Base-by-base conservation (phyloP, 2,888 invertebrate species). In the Doris montereyensis region DNA sequence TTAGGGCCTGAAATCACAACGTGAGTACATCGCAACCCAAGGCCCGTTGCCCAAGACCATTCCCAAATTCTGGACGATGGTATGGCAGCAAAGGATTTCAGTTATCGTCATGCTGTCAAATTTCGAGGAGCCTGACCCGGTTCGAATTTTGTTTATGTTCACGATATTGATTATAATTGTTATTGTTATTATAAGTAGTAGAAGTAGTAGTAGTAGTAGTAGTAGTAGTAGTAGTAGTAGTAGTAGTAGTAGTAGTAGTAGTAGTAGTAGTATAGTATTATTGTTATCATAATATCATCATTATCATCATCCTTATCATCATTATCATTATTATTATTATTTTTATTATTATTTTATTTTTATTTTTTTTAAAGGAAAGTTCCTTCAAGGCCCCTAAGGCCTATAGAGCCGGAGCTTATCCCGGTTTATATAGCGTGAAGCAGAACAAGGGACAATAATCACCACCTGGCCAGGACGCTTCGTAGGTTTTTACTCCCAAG, bases 51-150 rank as follows among this genome's bases (percentile, higher is more conserved):
- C 93, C 58, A 93, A 93, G 81, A 95, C 94, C 1, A 92, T 93
- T n/a, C 92, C 93, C 82, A 95, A 95, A 89, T 95, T 95, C 89
- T 95, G 95, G 95, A 93, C 94, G 84, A 95, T 95, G 95, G 91
- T 95, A 24, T 92, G 94, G 85, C 94, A 95, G 86, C 94, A 95
- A 86, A 93, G 94, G 82, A 93, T 94, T 0, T 92, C 93, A 26
- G 91, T 94, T n/a, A 94, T 95, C 83, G 94, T 95, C 1, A 95
- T 95, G 95, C 92, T 95, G 2, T 94, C 95, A 3, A 93, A 94
- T 84, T 93, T 94, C 80, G 91, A 93, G 0, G 95, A 95, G 91
- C n/a, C n/a, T n/a, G n/a, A n/a, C n/a, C n/a, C n/a, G n/a, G n/a
- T n/a, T n/a, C n/a, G 93, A 93, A 81, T 94, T 94, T 82, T 93